A percentile compares a stretch with the other conserved stretches of the same genome.
phyloP scores from a whole-genome alignment of 2,888 invertebrate genomes.

The Drosophila yooni region DNA sequence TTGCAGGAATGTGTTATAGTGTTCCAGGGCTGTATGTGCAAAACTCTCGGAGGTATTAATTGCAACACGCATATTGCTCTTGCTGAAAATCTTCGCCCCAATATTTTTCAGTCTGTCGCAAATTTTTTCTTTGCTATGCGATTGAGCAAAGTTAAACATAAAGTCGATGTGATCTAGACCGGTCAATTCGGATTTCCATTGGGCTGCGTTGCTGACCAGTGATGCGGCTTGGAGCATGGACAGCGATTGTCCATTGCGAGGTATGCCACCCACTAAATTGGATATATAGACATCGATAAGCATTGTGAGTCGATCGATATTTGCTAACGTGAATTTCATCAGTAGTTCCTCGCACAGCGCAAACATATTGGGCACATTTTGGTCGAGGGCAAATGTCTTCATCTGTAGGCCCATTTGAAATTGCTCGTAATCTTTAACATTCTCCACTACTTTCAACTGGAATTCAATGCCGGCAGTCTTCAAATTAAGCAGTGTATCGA shows the following conservation, averaged over 20 bases:
- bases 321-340: slow-evolving; percentile 88
- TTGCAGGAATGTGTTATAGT: slow-evolving; percentile 83
- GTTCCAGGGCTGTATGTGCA: slow-evolving; percentile 80
- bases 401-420: slow-evolving; percentile 91
- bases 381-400: slow-evolving; percentile 92
- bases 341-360: slow-evolving; percentile 92
- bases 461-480: slow-evolving; percentile 90
- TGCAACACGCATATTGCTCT: slow-evolving; percentile 88
- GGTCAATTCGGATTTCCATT: slow-evolving; percentile 89
- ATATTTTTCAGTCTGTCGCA: slow-evolving; percentile 88
- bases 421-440: slow-evolving; percentile 88
- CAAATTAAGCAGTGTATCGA: slow-evolving; percentile 91
- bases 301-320: slow-evolving; percentile 91
- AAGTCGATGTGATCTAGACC: slow-evolving; percentile 92
- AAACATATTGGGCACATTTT: slow-evolving; percentile 92
- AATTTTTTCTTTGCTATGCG: slow-evolving; percentile 87
- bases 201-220: slow-evolving; percentile 89
- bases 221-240: slow-evolving; percentile 94
- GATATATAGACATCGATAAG: slow-evolving; percentile 92
- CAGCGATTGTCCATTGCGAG: slow-evolving; percentile 92
- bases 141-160: slow-evolving; percentile 91
- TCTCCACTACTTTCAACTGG: slow-evolving; percentile 89
- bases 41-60: slow-evolving; percentile 87
- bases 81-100: slow-evolving; percentile 88
- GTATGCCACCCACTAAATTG: slow-evolving; percentile 91